Percentiles rank a stretch among this genome's conserved stretches.
phyloP scores from a whole-genome alignment of 92 coral and sea anemone species.

The Parazoanthus darwini region DNA sequence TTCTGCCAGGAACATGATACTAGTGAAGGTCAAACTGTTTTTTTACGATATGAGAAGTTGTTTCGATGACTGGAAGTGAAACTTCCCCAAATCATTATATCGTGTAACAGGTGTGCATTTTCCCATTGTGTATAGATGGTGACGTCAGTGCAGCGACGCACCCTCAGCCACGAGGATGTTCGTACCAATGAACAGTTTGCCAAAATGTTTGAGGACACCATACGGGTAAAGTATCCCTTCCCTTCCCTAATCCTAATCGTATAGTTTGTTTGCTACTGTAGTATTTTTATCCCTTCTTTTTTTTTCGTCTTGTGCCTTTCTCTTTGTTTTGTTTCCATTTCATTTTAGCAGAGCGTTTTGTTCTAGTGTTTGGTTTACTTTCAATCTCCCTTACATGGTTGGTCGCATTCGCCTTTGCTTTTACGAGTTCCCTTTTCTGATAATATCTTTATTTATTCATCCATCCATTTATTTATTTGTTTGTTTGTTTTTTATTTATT shows the following conservation, averaged over 20 bases:
- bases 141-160: constrained; percentile 89
- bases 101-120: not conserved
- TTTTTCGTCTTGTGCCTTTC: not conserved
- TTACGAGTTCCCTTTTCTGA: not conserved
- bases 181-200: constrained; percentile 88
- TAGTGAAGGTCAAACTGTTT: no score
- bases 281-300: not conserved
- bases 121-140: constrained; percentile 63
- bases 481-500: no score
- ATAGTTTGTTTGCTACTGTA: not conserved
- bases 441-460: no score
- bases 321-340: not conserved
- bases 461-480: no score
- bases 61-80: not conserved
- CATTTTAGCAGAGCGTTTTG: no score
- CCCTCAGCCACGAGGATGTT: constrained; percentile 83
- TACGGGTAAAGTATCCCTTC: constrained; percentile 55
- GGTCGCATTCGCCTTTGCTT: not conserved
- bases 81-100: not conserved
- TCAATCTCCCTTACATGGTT: not conserved
- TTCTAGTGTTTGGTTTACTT: not conserved
- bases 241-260: not conserved
- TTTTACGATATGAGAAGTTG: not conserved
- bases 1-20: no score
- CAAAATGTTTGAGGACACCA: constrained; percentile 90